Evolutionary conservation across 2,888 invertebrate genomes (phyloP).

Genomic region (Frankliniella intonsa): DNA sequence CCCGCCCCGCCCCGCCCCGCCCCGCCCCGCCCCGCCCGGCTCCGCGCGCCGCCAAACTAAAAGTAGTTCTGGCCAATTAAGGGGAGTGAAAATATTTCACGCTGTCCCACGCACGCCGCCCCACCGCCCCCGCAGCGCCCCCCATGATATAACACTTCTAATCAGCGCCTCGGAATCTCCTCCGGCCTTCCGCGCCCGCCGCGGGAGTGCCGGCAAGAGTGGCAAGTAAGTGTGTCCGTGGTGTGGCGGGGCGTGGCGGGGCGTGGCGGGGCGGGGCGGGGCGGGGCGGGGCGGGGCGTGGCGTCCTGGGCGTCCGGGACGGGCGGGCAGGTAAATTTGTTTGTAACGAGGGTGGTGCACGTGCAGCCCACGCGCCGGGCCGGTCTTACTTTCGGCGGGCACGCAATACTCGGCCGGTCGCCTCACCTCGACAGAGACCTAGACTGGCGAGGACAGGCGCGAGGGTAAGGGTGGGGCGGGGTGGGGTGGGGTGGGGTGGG

Average conservation of each 20-base stretch:
- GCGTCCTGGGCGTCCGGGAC: no score
- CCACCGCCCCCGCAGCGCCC: background rate
- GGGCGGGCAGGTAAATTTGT: no score
- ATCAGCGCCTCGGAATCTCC: background rate
- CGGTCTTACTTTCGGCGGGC: no score
- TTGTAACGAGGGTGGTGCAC: no score
- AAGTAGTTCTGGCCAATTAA: slow-evolving; percentile 16
- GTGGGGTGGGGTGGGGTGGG: no score
- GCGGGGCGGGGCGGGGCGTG: no score
- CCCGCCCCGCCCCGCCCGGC: background rate
- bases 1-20: background rate
- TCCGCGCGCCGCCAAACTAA: slow-evolving; percentile 3
- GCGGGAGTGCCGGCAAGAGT: background rate
- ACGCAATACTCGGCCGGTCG: no score
- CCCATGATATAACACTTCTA: background rate
- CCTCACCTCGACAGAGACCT: no score
- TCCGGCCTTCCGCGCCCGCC: background rate
- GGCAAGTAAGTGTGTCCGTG: background rate
- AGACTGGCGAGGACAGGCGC: no score
- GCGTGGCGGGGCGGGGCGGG: no score
- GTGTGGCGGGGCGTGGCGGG: background rate
- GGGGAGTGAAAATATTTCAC: slow-evolving; percentile 21
- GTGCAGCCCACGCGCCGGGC: no score
- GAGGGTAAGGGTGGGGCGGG: no score
- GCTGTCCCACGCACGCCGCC: background rate